Percentiles rank a stretch among this genome's conserved stretches.
Conservation (phyloP, 2,888 invertebrate species). For the Diarsia brunnea region DNA sequence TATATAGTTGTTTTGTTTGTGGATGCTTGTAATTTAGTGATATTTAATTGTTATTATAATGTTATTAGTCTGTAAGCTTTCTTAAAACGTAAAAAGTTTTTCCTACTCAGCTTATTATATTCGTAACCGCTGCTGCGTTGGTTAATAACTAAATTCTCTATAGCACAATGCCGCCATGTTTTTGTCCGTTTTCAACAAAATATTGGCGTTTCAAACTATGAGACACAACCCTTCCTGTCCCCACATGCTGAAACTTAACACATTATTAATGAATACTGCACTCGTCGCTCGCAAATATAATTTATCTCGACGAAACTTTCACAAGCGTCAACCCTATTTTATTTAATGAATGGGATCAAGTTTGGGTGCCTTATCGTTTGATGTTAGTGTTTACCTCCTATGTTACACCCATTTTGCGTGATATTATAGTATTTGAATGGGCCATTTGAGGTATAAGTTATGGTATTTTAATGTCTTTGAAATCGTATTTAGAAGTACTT, state of each 20-base stretch:
- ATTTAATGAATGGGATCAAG: constrained; percentile 73
- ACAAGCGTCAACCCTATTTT: constrained; percentile 80
- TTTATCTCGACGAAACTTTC: constrained; percentile 71
- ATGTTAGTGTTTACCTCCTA: constrained; percentile 54
- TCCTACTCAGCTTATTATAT: no score
- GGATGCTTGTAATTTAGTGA: no score
- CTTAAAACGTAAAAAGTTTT: no score
- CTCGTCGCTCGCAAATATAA: constrained; percentile 66
- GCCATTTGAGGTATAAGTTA: constrained; percentile 21
- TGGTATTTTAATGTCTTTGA: constrained; percentile 15
- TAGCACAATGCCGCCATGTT: background rate
- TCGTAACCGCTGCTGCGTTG: no score
- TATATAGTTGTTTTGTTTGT: no score
- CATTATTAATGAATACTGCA: constrained; percentile 70
- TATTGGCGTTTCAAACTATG: constrained; percentile 37
- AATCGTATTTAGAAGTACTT: background rate
- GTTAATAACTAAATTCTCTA: no score
- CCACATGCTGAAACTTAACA: constrained; percentile 51
- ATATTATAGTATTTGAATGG: constrained; percentile 47
- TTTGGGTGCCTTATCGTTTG: constrained; percentile 60
- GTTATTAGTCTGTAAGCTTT: no score
- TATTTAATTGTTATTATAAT: no score
- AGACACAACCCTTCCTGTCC: constrained; percentile 35
- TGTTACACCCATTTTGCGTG: constrained; percentile 45
- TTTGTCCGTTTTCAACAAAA: constrained; percentile 36